These are phyloP conservation scores for Scolopax mira DNA, from an alignment of 2,113 vertebrate species.

Conservation along the genomic window DNA sequence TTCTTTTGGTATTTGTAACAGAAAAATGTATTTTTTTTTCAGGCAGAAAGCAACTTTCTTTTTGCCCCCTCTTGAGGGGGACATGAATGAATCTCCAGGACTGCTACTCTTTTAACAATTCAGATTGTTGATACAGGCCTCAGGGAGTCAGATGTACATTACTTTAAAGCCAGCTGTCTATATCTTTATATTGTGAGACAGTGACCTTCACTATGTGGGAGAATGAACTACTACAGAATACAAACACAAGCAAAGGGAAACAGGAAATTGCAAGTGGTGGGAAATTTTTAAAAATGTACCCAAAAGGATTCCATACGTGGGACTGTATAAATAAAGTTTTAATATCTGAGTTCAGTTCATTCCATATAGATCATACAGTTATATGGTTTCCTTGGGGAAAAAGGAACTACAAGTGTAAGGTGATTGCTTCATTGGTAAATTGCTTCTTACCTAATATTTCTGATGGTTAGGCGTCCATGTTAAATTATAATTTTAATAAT, in stretches of 20 bases:
- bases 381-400: not conserved
- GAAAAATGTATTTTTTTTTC: not conserved
- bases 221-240: constrained; percentile 45
- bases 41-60: not conserved
- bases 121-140: constrained; percentile 40
- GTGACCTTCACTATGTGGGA: constrained; percentile 58
- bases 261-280: constrained; percentile 58
- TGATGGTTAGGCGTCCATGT: not conserved
- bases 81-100: not conserved
- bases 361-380: not conserved
- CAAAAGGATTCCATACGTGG: constrained; percentile 4
- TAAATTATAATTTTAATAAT: not conserved
- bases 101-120: not conserved
- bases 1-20: not conserved
- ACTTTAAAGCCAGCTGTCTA: constrained; percentile 62
- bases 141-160: constrained; percentile 53
- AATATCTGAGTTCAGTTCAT: not conserved
- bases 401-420: not conserved
- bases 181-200: constrained; percentile 56
- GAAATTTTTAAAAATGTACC: constrained; percentile 44
- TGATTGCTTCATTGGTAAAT: not conserved
- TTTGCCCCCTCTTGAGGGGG: not conserved
- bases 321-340: constrained; percentile 14
- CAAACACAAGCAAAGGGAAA: constrained; percentile 46
- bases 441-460: not conserved